phyloP scores from a whole-genome alignment of 2,113 vertebrate genomes.

The Apus apus region DNA sequence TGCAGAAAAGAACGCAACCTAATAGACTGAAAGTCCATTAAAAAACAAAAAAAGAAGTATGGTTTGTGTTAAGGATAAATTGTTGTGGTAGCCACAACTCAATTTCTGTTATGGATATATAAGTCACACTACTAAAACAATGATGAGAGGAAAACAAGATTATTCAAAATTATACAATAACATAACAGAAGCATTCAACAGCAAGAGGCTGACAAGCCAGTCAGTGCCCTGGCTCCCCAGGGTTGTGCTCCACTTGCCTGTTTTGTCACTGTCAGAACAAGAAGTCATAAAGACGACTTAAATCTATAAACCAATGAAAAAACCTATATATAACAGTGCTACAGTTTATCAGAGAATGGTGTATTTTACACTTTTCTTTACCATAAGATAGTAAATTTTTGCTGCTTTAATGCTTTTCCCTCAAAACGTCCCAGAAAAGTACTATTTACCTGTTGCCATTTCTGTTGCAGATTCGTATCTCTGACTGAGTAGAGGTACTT shows the following conservation, averaged over 20 bases:
- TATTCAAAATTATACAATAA: not conserved
- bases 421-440: not conserved
- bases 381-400: not conserved
- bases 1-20: not conserved
- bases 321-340: not conserved
- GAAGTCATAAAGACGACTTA: not conserved
- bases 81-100: not conserved
- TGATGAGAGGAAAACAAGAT: not conserved
- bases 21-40: not conserved
- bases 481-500: slow-evolving; percentile 86
- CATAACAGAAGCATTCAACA: not conserved
- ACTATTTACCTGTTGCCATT: slow-evolving; percentile 92
- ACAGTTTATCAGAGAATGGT: not conserved
- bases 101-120: not conserved
- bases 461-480: slow-evolving; percentile 86
- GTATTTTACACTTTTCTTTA: not conserved
- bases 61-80: not conserved
- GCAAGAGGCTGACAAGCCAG: not conserved
- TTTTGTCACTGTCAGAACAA: not conserved
- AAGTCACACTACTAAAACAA: not conserved
- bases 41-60: not conserved
- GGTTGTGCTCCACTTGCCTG: not conserved
- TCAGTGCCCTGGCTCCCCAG: not conserved
- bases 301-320: not conserved
- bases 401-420: not conserved